Evolutionary conservation across 2,888 invertebrate genomes (phyloP).

Genomic region (Eilema depressum): DNA sequence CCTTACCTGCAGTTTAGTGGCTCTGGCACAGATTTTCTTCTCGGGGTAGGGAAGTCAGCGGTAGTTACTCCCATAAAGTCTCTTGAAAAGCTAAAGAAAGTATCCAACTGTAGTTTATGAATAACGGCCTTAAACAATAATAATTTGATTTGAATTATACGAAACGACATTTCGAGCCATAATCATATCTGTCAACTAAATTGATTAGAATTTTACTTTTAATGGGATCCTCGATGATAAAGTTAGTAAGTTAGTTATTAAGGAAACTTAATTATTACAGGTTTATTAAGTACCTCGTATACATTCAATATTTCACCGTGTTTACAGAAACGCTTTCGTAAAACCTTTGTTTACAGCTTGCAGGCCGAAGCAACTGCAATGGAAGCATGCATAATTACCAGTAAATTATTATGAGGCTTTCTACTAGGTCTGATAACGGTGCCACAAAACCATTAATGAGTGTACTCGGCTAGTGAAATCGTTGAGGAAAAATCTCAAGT

Average conservation of each 20-base stretch:
- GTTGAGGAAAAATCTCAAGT: constrained; percentile 81
- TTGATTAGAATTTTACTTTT: constrained; percentile 22
- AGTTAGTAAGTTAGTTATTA: constrained; percentile 18
- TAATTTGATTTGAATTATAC: constrained; percentile 29
- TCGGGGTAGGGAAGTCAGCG: no score
- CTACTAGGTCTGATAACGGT: constrained; percentile 74
- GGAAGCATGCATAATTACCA: constrained; percentile 46
- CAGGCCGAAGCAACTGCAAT: constrained; percentile 24
- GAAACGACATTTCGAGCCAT: constrained; percentile 17
- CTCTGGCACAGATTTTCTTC: no score
- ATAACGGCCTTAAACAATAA: not conserved
- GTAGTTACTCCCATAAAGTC: no score
- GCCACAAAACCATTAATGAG: constrained; percentile 82
- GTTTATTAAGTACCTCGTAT: constrained; percentile 11
- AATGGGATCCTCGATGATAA: constrained; percentile 5
- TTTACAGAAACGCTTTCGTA: not conserved
- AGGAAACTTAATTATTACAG: constrained; percentile 21
- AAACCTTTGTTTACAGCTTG: constrained; percentile 16
- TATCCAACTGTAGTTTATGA: not conserved
- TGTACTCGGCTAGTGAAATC: constrained; percentile 80
- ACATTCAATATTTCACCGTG: constrained; percentile 17
- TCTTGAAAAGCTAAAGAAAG: not conserved
- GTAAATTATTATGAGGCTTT: constrained; percentile 69
- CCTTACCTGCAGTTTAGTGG: no score
- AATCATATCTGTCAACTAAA: constrained; percentile 28